Percentiles rank a stretch among this genome's conserved stretches.
Conservation (phyloP, 1,140 invertebrate genomes). For the Contarinia nasturtii region DNA sequence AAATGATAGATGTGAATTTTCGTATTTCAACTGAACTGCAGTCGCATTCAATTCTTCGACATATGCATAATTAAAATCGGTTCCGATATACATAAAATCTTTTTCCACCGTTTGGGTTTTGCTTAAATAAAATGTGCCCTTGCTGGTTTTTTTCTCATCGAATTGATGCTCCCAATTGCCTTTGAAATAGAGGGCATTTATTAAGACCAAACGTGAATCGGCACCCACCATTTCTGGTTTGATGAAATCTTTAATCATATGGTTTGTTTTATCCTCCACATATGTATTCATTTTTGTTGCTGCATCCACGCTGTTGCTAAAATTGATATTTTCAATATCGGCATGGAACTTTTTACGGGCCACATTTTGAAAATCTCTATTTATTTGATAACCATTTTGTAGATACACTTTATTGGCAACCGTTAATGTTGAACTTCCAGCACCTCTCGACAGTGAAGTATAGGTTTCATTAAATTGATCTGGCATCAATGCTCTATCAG, state of each 20-base stretch:
- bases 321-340: slow-evolving; percentile 36
- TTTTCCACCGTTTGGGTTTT: slow-evolving; percentile 9
- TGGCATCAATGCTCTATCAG: slow-evolving; percentile 8
- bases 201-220: slow-evolving; percentile 40
- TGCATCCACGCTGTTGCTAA: slow-evolving; percentile 22
- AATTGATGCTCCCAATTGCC: slow-evolving; percentile 29
- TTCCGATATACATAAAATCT: not conserved
- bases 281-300: slow-evolving; percentile 42
- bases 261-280: slow-evolving; percentile 51
- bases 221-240: slow-evolving; percentile 28
- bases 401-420: slow-evolving; percentile 13
- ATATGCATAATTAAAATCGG: not conserved
- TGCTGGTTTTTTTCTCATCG: slow-evolving; percentile 15
- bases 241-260: slow-evolving; percentile 50
- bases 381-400: slow-evolving; percentile 9
- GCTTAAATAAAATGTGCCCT: slow-evolving; percentile 23
- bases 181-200: slow-evolving; percentile 79
- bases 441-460: too few relatives aligned
- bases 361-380: slow-evolving; percentile 20
- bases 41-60: not conserved
- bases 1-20: not conserved
- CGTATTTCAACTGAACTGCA: not conserved
- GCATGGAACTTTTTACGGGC: slow-evolving; percentile 17
- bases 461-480: slow-evolving; percentile 10
- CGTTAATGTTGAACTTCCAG: not conserved